A percentile compares a stretch with the other conserved stretches of the same genome.
phyloP scores from a whole-genome alignment of 2,113 vertebrate species.

The Penelope pileata region DNA sequence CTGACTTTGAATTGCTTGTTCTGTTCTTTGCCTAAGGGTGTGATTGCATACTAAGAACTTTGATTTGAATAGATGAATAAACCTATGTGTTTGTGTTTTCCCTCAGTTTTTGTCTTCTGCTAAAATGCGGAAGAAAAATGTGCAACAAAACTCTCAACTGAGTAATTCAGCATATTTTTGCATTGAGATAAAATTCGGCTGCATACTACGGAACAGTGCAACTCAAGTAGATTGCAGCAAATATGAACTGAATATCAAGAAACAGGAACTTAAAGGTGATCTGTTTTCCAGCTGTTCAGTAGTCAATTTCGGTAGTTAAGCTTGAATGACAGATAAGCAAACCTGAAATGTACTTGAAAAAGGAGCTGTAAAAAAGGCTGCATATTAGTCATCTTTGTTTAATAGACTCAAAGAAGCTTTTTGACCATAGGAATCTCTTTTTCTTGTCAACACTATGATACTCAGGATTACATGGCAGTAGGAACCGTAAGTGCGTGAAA shows the following conservation, averaged over 20 bases:
- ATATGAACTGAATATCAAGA: not conserved
- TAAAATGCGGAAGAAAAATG: not conserved
- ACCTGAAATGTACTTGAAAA: not conserved
- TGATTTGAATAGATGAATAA: not conserved
- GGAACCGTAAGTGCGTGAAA: not conserved
- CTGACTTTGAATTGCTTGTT: not conserved
- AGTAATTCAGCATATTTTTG: not conserved
- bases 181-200: not conserved
- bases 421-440: rapidly evolving
- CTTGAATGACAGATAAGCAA: not conserved
- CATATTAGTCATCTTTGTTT: not conserved
- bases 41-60: constrained; percentile 8
- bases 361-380: not conserved
- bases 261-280: not conserved
- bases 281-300: not conserved
- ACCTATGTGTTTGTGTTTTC: not conserved
- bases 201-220: not conserved
- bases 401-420: not conserved
- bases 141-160: not conserved
- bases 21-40: not conserved
- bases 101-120: constrained; percentile 20
- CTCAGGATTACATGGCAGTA: not conserved
- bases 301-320: not conserved
- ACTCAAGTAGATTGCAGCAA: not conserved
- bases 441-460: not conserved